Percentiles rank a stretch among this genome's conserved stretches.
These are phyloP conservation scores for Liasis olivaceus DNA, from an alignment of 2,797 vertebrate genomes.

Conservation along the genomic window DNA sequence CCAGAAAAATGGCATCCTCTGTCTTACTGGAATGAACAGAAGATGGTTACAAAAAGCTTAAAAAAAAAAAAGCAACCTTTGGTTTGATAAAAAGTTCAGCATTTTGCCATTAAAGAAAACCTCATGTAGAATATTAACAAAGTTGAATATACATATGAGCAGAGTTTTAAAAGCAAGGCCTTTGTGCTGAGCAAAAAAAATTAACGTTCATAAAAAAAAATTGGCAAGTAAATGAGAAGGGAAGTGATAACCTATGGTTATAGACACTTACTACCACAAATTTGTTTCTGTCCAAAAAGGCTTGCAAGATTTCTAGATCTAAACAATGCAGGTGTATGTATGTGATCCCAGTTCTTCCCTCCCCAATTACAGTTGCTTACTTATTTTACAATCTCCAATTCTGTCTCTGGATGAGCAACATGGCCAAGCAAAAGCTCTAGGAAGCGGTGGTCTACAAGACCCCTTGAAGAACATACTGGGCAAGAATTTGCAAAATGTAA, in stretches of 20 bases:
- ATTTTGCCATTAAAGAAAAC: conserved; percentile 74
- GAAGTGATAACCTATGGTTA: neutral
- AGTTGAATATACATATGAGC: conserved; percentile 70
- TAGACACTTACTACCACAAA: neutral
- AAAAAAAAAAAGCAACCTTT: conserved; percentile 76
- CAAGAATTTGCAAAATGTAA: conserved; percentile 56
- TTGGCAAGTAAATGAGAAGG: conserved; percentile 34
- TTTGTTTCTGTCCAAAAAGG: accelerated
- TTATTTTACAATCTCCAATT: conserved; percentile 16
- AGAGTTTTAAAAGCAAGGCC: conserved; percentile 72
- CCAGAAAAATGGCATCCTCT: conserved; percentile 74
- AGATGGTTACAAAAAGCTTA: conserved; percentile 73
- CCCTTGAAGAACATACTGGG: neutral
- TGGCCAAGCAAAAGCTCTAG: conserved; percentile 18
- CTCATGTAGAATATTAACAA: conserved; percentile 71
- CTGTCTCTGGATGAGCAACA: conserved; percentile 27
- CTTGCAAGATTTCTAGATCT: neutral
- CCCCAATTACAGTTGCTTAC: neutral
- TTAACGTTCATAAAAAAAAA: conserved; percentile 63
- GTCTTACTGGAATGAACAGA: conserved; percentile 75
- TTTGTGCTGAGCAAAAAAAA: conserved; percentile 72
- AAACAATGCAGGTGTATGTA: accelerated
- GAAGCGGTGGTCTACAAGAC: conserved; percentile 43
- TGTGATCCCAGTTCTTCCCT: neutral
- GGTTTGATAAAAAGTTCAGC: conserved; percentile 76